These are phyloP conservation scores for Oceanodroma tethys DNA, from an alignment of 2,113 vertebrate species.

Conservation along the genomic window DNA sequence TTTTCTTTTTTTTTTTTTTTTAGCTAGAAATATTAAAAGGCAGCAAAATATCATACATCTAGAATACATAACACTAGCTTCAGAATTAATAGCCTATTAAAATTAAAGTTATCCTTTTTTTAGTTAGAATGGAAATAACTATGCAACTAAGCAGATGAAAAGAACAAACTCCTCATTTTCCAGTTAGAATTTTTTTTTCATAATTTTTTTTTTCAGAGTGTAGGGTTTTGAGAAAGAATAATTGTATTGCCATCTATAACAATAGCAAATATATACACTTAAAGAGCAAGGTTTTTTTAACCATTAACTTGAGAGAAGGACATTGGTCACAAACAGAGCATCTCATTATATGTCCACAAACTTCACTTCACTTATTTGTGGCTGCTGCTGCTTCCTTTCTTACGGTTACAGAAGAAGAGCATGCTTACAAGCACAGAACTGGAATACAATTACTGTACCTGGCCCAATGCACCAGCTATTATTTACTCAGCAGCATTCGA, in stretches of 20 bases:
- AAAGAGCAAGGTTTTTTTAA: background rate
- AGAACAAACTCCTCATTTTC: background rate
- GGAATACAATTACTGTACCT: background rate
- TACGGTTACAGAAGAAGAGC: background rate
- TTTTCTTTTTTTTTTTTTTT: background rate
- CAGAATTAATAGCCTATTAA: background rate
- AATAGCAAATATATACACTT: background rate
- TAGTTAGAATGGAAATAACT: background rate
- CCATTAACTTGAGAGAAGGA: background rate
- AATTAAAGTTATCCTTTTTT: background rate
- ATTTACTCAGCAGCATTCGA: background rate
- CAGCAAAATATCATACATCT: background rate
- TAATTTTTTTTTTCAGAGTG: background rate
- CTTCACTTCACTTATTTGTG: background rate
- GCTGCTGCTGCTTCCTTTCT: background rate
- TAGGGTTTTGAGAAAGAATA: background rate
- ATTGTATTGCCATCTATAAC: background rate
- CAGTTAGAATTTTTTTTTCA: background rate
- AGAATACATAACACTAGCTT: background rate
- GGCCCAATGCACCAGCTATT: background rate
- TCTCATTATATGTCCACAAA: background rate
- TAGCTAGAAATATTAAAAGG: background rate
- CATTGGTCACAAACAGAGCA: background rate
- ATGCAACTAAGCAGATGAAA: background rate
- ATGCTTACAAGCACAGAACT: background rate